Percentiles rank a stretch among this genome's conserved stretches.
phyloP scores from a whole-genome alignment of 2,888 invertebrate species.

The Callosobruchus maculatus region DNA sequence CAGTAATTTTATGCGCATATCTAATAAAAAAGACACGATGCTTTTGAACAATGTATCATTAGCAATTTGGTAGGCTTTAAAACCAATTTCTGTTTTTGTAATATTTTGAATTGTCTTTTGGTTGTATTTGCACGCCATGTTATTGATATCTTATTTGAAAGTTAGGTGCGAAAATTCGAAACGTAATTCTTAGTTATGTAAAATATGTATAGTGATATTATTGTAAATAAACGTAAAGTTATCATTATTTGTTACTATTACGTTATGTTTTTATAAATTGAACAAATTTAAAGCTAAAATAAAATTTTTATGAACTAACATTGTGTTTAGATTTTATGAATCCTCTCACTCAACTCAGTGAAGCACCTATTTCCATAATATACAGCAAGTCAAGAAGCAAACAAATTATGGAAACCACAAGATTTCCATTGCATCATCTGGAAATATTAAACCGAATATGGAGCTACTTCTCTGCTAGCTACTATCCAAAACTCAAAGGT shows the following conservation, averaged over 20 bases:
- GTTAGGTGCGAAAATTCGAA: not conserved
- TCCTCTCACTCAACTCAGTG: not conserved
- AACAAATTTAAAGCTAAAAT: slow-evolving; percentile 43
- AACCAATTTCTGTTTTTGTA: not conserved
- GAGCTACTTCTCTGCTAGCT: too few species aligned
- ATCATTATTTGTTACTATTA: slow-evolving; percentile 47
- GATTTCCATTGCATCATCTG: too few species aligned
- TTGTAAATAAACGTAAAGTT: slow-evolving; percentile 39
- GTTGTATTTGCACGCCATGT: not conserved
- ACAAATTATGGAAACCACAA: too few species aligned
- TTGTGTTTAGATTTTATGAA: slow-evolving; percentile 10
- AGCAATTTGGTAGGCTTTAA: not conserved
- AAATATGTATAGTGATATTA: slow-evolving; percentile 37
- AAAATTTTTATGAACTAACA: slow-evolving; percentile 34
- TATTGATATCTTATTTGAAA: not conserved
- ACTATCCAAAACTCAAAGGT: too few species aligned
- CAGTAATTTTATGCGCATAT: too few species aligned
- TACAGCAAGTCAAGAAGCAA: too few species aligned
- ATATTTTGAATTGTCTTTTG: not conserved
- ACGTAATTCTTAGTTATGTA: slow-evolving; percentile 18
- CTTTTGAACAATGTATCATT: too few species aligned
- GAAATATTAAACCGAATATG: too few species aligned
- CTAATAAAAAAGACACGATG: not conserved
- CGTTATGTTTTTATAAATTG: slow-evolving; percentile 49
- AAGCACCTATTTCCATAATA: too few species aligned